Conservation (phyloP, 1,140 invertebrate genomes). For the Papilio dardanus region DNA sequence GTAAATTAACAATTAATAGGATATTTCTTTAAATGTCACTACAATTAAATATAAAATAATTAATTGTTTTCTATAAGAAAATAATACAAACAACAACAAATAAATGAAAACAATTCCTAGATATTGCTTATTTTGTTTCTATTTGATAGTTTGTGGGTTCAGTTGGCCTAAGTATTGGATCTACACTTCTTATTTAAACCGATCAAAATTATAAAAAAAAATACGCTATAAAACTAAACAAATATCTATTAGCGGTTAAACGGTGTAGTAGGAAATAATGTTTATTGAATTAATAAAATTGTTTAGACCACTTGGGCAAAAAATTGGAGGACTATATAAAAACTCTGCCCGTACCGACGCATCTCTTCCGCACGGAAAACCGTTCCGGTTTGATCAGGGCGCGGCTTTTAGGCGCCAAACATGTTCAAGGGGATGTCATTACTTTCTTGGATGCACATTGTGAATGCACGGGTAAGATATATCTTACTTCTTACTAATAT, state of each 20-base stretch:
- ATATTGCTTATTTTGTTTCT: not conserved
- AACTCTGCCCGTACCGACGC: slow-evolving; percentile 91
- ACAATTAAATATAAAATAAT: slow-evolving; percentile 1
- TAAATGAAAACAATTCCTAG: not conserved
- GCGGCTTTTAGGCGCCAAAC: slow-evolving; percentile 94
- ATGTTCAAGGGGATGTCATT: slow-evolving; percentile 96
- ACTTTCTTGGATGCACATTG: slow-evolving; percentile 98
- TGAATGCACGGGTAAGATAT: slow-evolving; percentile 87
- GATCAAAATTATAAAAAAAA: not conserved
- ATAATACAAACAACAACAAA: not conserved
- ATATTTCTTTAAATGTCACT: slow-evolving; percentile 11
- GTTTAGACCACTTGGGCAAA: slow-evolving; percentile 92
- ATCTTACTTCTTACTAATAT: not conserved
- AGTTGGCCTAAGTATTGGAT: not conserved
- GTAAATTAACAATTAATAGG: not conserved
- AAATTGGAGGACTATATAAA: slow-evolving; percentile 95
- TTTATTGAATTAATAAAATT: slow-evolving; percentile 40
- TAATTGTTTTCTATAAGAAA: not conserved
- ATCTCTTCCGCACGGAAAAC: slow-evolving; percentile 93
- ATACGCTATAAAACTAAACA: not conserved
- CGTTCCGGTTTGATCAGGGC: slow-evolving; percentile 97
- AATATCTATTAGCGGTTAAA: too few relatives aligned
- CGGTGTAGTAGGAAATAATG: too few relatives aligned
- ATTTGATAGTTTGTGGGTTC: not conserved
- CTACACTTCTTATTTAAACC: not conserved